phyloP scores from a whole-genome alignment of 2,113 vertebrate species.

The Terrapene triunguis region DNA sequence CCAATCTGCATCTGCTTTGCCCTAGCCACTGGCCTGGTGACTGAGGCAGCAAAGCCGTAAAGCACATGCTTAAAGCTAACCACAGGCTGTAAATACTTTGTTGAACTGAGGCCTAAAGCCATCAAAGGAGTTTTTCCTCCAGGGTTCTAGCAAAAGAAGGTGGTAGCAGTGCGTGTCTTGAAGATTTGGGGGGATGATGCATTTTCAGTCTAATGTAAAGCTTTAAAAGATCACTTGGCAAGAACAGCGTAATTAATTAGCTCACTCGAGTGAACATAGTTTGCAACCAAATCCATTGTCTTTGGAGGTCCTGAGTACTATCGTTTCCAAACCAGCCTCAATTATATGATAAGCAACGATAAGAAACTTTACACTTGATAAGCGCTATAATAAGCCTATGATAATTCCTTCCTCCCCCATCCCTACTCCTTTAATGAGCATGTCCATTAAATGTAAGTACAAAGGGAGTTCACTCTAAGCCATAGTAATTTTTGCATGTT shows the following conservation, averaged over 20 bases:
- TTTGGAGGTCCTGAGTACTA: accelerated
- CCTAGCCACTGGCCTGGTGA: neutral
- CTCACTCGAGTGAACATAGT: neutral
- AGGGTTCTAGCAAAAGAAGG: conserved; percentile 29
- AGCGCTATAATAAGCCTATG: conserved; percentile 13
- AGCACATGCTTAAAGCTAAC: conserved; percentile 54
- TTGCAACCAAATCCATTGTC: conserved; percentile 52
- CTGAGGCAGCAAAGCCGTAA: conserved; percentile 62
- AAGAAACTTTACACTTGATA: conserved; percentile 42
- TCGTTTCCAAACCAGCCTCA: conserved; percentile 21
- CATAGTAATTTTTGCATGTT: conserved; percentile 75
- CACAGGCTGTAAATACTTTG: conserved; percentile 17
- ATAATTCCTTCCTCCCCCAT: neutral
- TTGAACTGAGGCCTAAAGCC: conserved; percentile 65
- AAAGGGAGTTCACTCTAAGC: conserved; percentile 77
- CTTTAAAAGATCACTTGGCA: conserved; percentile 66
- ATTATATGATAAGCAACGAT: accelerated
- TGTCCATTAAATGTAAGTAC: conserved; percentile 71
- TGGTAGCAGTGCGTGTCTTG: neutral
- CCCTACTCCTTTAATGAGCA: conserved; percentile 60
- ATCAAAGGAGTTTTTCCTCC: neutral
- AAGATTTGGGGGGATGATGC: conserved; percentile 31
- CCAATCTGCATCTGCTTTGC: neutral
- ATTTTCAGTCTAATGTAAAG: neutral
- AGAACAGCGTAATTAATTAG: conserved; percentile 32